Evolutionary conservation across 2,797 vertebrate species (phyloP).

Genomic region (Enteromius mattozi): DNA sequence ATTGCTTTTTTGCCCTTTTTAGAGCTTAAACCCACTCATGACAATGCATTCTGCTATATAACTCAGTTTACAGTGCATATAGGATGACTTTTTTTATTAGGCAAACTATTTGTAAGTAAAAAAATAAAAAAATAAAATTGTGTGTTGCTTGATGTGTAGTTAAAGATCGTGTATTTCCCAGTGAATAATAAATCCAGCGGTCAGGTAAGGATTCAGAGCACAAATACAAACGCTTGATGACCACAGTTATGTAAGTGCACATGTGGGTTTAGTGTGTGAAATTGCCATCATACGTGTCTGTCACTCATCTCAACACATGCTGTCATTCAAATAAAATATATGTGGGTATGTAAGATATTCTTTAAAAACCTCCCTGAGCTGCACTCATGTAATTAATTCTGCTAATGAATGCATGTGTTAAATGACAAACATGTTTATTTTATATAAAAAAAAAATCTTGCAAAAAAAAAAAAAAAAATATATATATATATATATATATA

Average conservation of each 20-base stretch:
- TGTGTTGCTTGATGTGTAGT: not conserved
- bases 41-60: not conserved
- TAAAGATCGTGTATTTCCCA: not conserved
- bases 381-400: not conserved
- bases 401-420: not conserved
- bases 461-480: too few relatives aligned
- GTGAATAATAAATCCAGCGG: not conserved
- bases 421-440: too few relatives aligned
- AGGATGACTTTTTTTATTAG: not conserved
- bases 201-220: constrained; percentile 3
- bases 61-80: not conserved
- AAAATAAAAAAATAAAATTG: too few relatives aligned
- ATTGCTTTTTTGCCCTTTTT: not conserved
- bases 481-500: too few relatives aligned
- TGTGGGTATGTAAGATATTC: not conserved
- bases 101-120: too few relatives aligned
- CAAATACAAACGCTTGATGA: too few relatives aligned
- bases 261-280: constrained; percentile 15
- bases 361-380: not conserved
- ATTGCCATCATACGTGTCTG: constrained; percentile 43
- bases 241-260: constrained; percentile 10
- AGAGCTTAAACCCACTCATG: not conserved
- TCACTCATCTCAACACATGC: constrained; percentile 18
- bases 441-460: too few relatives aligned
- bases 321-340: not conserved